phyloP scores from a whole-genome alignment of 2,113 vertebrate genomes.

The Takifugu bimaculatus region DNA sequence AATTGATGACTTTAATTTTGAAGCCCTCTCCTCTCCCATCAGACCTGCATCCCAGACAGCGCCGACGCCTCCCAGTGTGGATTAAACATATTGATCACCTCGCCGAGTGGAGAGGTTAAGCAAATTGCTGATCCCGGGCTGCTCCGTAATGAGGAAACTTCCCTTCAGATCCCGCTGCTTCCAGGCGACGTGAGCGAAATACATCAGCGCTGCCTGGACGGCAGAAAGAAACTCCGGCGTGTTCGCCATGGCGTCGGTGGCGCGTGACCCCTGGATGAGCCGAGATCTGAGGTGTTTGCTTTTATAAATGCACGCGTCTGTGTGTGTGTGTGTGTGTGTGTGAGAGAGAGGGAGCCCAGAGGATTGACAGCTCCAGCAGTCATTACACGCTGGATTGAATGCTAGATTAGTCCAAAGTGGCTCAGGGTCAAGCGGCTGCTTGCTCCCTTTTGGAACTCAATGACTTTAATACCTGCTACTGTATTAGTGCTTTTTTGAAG shows the following conservation, averaged over 20 bases:
- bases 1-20: constrained; percentile 55
- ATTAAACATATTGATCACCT: constrained; percentile 63
- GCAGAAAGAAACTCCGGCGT: neutral
- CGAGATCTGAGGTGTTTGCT: constrained; percentile 4
- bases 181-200: constrained; percentile 39
- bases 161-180: constrained; percentile 15
- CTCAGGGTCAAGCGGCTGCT: constrained; percentile 98
- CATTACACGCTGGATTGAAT: constrained; percentile 99
- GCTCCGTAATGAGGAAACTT: constrained; percentile 9
- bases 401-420: constrained; percentile 99
- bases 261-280: constrained; percentile 14
- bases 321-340: constrained; percentile 15
- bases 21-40: constrained; percentile 18
- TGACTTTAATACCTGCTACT: constrained; percentile 99
- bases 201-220: neutral
- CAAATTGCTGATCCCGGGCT: constrained; percentile 21
- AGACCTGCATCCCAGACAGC: constrained; percentile 23
- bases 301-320: constrained; percentile 28
- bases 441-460: constrained; percentile 99
- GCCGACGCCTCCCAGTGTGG: constrained; percentile 27
- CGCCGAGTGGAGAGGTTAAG: constrained; percentile 35
- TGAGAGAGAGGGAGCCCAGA: constrained; percentile 86
- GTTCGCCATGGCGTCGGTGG: constrained; percentile 16
- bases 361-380: constrained; percentile 99
- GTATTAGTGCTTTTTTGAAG: constrained; percentile 82